Evolutionary conservation across 2,888 invertebrate genomes (phyloP).

Genomic region (Watsonalla cultraria): DNA sequence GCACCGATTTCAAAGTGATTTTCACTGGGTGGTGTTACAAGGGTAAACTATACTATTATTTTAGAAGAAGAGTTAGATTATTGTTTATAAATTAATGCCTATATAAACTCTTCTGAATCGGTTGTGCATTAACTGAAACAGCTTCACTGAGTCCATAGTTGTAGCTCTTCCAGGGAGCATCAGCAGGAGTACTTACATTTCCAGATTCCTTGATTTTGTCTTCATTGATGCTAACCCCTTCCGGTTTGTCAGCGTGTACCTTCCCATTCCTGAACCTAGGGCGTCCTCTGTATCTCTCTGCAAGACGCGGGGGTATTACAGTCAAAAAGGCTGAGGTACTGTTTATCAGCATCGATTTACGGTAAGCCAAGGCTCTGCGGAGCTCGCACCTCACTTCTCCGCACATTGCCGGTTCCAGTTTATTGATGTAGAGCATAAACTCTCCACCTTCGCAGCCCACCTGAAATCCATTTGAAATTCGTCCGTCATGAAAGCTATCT

Average conservation of each 20-base stretch:
- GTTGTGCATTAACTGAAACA: too few species aligned
- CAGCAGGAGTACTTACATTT: not conserved
- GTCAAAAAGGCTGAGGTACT: constrained; percentile 12
- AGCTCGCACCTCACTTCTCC: constrained; percentile 31
- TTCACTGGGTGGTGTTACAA: too few species aligned
- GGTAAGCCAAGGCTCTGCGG: constrained; percentile 15
- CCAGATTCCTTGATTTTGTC: not conserved
- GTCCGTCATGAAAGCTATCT: too few species aligned
- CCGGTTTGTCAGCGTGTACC: not conserved
- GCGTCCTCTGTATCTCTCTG: constrained; percentile 1
- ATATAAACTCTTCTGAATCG: too few species aligned
- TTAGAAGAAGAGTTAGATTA: too few species aligned
- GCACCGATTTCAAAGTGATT: too few species aligned
- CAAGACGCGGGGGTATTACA: constrained; percentile 8
- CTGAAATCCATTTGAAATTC: constrained; percentile 20
- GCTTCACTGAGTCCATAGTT: too few species aligned
- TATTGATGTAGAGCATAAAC: constrained; percentile 26
- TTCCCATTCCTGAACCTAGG: not conserved
- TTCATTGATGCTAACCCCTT: not conserved
- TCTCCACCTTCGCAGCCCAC: constrained; percentile 24
- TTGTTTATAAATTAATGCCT: too few species aligned
- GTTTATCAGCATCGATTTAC: constrained; percentile 16
- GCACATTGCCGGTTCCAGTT: constrained; percentile 28
- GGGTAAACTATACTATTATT: too few species aligned
- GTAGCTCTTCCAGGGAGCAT: not conserved